These are phyloP conservation scores for Butorides virescens DNA, from an alignment of 2,113 vertebrate species.

Conservation along the genomic window DNA sequence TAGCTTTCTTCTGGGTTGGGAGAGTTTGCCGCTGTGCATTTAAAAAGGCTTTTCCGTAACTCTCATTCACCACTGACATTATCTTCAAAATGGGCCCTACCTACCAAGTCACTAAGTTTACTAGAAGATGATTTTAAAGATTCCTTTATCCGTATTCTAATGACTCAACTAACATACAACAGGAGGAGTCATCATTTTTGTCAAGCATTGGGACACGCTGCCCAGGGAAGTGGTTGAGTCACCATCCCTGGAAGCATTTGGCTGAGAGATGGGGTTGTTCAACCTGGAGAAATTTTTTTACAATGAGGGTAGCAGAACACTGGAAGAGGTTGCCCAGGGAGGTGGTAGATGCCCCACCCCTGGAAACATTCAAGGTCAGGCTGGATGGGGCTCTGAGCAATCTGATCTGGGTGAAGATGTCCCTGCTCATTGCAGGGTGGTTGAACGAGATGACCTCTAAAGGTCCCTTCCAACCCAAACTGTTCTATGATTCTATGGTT, in stretches of 20 bases:
- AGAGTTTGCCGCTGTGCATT: background rate
- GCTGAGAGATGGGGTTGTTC: background rate
- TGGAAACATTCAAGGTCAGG: background rate
- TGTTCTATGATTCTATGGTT: background rate
- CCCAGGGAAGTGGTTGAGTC: background rate
- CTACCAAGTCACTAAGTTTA: background rate
- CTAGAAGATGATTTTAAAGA: background rate
- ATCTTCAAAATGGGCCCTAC: background rate
- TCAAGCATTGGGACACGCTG: background rate
- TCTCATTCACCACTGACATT: background rate
- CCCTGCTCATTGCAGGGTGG: no score
- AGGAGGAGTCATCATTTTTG: background rate
- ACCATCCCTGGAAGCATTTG: background rate
- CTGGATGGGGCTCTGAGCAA: fast-evolving
- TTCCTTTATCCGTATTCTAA: background rate
- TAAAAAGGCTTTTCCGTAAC: background rate
- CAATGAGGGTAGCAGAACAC: background rate
- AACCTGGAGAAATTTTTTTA: background rate
- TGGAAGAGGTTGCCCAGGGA: background rate
- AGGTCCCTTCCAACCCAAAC: background rate
- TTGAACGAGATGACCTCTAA: background rate
- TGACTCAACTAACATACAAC: background rate
- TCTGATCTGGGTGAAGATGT: background rate
- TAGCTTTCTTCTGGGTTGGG: background rate
- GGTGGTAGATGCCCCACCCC: background rate